Conservation (phyloP, 2,888 invertebrate genomes). For the Drosophila recens region DNA sequence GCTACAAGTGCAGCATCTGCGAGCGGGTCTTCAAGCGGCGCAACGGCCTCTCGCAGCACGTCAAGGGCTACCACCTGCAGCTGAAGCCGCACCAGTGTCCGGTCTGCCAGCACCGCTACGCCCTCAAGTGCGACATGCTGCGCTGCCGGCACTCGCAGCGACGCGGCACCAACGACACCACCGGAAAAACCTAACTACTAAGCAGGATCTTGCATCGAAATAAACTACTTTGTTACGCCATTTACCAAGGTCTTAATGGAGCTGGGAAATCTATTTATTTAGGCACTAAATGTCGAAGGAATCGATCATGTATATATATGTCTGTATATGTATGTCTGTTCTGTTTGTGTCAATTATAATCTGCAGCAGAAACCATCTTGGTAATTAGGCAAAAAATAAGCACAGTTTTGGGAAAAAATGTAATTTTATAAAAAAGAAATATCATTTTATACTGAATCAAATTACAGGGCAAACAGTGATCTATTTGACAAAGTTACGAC, state of each 20-base stretch:
- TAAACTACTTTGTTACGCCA: not conserved
- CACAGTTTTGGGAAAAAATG: too few species aligned
- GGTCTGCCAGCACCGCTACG: slow-evolving; percentile 82
- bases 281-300: not conserved
- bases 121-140: slow-evolving; percentile 84
- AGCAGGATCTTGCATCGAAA: not conserved
- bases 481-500: too few species aligned
- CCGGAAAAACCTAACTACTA: not conserved
- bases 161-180: slow-evolving; percentile 25
- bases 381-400: too few species aligned
- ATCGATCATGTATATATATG: too few species aligned
- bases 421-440: too few species aligned
- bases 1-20: slow-evolving; percentile 82
- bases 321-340: too few species aligned
- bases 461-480: too few species aligned
- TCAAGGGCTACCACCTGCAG: slow-evolving; percentile 83
- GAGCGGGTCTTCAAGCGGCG: slow-evolving; percentile 83
- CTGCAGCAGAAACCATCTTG: too few species aligned
- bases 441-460: too few species aligned
- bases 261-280: not conserved
- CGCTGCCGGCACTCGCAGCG: slow-evolving; percentile 84
- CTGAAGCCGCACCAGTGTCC: slow-evolving; percentile 83
- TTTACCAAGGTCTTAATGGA: not conserved
- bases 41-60: slow-evolving; percentile 84
- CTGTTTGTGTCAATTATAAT: too few species aligned